Conservation (phyloP, 2,113 vertebrate species). For the Alouatta palliata region DNA sequence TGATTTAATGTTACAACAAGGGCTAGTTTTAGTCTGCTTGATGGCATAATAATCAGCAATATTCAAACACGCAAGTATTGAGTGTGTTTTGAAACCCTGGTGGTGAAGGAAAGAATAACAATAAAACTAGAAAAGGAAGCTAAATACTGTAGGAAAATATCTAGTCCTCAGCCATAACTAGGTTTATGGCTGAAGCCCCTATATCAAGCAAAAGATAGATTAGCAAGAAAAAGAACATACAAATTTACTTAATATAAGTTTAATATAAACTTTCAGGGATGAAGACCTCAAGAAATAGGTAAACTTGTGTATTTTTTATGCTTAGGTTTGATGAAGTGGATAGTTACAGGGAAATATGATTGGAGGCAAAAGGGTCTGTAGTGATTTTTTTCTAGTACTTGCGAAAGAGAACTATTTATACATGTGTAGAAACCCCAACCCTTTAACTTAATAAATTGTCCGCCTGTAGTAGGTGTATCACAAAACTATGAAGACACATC, state of each 20-base stretch:
- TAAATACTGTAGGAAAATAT: background rate
- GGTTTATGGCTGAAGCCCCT: background rate
- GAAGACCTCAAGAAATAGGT: background rate
- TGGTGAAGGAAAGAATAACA: background rate
- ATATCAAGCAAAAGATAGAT: background rate
- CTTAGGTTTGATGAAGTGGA: background rate
- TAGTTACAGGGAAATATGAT: background rate
- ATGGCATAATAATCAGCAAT: background rate
- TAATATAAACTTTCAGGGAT: background rate
- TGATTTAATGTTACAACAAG: background rate
- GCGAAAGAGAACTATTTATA: background rate
- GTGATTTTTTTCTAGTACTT: background rate
- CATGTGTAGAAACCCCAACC: background rate
- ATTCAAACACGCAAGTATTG: background rate
- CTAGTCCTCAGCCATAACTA: background rate
- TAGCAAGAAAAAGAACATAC: background rate
- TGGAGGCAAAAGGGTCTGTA: background rate
- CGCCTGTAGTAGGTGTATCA: background rate
- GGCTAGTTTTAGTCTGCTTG: background rate
- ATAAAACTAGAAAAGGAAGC: background rate
- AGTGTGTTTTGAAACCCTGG: background rate
- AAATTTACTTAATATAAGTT: background rate
- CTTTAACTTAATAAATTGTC: background rate
- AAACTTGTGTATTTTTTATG: background rate
- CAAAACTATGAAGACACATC: background rate